These are phyloP conservation scores for Arnoldichthys spilopterus DNA, from an alignment of 2,797 vertebrate species.

Conservation along the genomic window DNA sequence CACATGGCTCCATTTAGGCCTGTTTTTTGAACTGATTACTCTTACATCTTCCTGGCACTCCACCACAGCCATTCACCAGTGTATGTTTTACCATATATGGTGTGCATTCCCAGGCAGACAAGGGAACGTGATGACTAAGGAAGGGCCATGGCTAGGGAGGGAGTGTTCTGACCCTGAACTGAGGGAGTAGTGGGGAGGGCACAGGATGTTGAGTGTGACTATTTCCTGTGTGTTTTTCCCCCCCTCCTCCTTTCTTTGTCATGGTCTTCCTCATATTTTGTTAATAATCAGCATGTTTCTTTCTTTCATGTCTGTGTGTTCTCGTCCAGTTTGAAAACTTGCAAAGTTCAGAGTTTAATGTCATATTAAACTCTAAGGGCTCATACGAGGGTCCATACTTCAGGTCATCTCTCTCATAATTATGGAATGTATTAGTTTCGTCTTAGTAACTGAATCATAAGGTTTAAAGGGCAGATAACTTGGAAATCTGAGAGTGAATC, in stretches of 20 bases:
- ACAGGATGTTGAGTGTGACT: constrained; percentile 74
- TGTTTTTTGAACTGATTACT: constrained; percentile 67
- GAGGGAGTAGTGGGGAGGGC: constrained; percentile 63
- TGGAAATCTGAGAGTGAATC: too few relatives aligned
- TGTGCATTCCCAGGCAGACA: constrained; percentile 63
- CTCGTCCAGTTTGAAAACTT: too few relatives aligned
- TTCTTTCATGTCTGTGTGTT: neutral
- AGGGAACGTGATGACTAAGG: constrained; percentile 80
- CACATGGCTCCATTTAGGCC: constrained; percentile 53
- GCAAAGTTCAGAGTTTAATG: neutral
- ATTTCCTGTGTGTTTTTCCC: constrained; percentile 70
- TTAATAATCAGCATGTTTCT: neutral
- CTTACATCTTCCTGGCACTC: constrained; percentile 79
- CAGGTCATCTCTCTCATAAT: too few relatives aligned
- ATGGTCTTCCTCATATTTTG: constrained; percentile 17
- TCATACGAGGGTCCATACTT: neutral
- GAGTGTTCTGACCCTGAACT: constrained; percentile 63
- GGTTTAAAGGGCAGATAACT: too few relatives aligned
- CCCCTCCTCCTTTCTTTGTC: constrained; percentile 27
- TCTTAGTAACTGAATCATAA: neutral
- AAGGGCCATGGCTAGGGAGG: constrained; percentile 74
- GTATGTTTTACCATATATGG: constrained; percentile 88
- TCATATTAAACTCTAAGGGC: neutral
- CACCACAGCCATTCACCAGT: constrained; percentile 78
- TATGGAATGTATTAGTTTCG: neutral